Evolutionary conservation across 2,797 vertebrate genomes (phyloP), one percentile per base, ranked within the genome.

Genomic region (Centropyge bicolor): DNA sequence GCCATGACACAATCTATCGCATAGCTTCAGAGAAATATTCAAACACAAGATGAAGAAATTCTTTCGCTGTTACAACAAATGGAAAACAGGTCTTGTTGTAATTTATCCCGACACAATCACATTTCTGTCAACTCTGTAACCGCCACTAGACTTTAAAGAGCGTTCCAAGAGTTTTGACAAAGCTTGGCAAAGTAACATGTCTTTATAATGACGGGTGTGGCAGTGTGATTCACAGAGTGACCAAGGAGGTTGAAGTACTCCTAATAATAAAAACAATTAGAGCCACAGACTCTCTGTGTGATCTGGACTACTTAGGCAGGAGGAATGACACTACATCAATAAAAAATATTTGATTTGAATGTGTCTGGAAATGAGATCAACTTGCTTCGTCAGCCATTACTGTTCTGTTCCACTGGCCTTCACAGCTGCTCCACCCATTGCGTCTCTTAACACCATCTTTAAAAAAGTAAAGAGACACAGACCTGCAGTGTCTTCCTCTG

Each of bases 331-430:
- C 61, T n/a, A 8, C 48, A 40, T 73, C 60, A 67, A 80, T 62
- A 69, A 54, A 54, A 60, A 60, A 45, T n/a, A 35, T 65, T 22
- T 72, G 40, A 78, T 62, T 56, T 41, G 24, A 74, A 24, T 67
- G 20, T 40, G 61, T 79, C 52, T 84, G 63, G 70, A 76, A 80
- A 81, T 62, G 52, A 63, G 35, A 87, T 75, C 61, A 74, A 12
- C 48, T 36, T 5, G 8, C 38, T 81, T 49, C 2, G 31, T 64
- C 41, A 60, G 41, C 24, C 38, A 78, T 80, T 73, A 76, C 74
- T 56, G 3, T 54, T 22, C 64, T 43, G 51, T 78, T 82, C 78
- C 76, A 76, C 55, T 55, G 62, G 40, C 54, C 67, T 41, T 31
- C 74, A 54, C 48, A 27, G 41, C 62, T 57, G 16, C 76, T 77